Evolutionary conservation across 2,113 vertebrate species (phyloP).

Genomic region (Malurus cyaneus): DNA sequence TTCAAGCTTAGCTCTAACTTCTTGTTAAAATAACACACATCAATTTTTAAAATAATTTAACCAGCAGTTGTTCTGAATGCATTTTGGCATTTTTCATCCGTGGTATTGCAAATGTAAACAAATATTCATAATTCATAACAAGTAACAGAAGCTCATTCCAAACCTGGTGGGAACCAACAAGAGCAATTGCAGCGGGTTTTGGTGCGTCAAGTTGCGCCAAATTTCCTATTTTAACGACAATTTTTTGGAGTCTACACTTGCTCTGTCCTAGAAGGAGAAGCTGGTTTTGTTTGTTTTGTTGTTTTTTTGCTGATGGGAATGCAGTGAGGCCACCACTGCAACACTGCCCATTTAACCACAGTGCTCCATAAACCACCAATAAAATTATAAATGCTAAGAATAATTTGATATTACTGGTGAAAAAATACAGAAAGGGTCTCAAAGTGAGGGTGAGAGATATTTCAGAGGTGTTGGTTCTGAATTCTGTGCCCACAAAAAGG

Average conservation of each 20-base stretch:
- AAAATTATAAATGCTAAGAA: background rate
- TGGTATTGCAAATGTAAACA: background rate
- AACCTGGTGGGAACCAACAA: background rate
- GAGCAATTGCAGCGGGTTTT: slow-evolving; percentile 2
- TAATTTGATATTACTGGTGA: background rate
- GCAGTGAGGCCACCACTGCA: background rate
- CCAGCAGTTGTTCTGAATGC: background rate
- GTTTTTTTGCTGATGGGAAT: background rate
- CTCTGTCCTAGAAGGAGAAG: background rate
- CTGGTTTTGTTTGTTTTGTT: too few relatives aligned
- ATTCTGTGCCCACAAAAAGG: background rate
- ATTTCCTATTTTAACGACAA: background rate
- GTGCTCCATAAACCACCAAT: background rate
- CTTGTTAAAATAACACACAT: background rate
- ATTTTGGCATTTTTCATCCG: background rate
- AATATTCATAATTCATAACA: background rate
- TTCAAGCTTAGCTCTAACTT: background rate
- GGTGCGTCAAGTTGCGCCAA: slow-evolving; percentile 7
- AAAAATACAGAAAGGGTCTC: background rate
- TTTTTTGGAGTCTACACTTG: background rate
- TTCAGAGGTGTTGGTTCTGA: background rate
- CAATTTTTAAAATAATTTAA: slow-evolving; percentile 16
- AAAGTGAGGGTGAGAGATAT: background rate
- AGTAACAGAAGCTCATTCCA: slow-evolving; percentile 2
- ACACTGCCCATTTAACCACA: background rate